These are phyloP conservation scores for Achatina immaculata DNA, from an alignment of 1,140 invertebrate species.

Conservation along the genomic window DNA sequence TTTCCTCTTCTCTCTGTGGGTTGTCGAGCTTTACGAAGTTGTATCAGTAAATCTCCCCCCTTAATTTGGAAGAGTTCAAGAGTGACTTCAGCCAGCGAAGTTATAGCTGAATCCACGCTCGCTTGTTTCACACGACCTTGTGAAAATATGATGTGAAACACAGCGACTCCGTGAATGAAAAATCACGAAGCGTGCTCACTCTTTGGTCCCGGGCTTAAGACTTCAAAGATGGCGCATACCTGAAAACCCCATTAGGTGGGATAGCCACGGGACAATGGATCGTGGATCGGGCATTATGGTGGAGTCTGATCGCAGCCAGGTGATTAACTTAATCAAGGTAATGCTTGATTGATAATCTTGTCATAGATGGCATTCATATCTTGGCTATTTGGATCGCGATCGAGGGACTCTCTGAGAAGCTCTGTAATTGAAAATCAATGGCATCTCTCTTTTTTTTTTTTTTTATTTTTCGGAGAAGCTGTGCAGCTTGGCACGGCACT, in stretches of 20 bases:
- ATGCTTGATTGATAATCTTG: constrained; percentile 35
- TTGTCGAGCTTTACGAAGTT: too few species aligned
- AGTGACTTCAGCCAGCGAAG: too few species aligned
- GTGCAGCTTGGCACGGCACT: constrained; percentile 17
- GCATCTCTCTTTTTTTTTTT: background rate
- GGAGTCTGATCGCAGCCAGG: constrained; percentile 20
- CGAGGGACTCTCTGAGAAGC: background rate
- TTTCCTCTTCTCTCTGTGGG: too few species aligned
- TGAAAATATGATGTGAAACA: background rate
- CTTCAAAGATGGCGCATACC: constrained; percentile 29
- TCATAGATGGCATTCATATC: constrained; percentile 22
- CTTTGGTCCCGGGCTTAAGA: constrained; percentile 9
- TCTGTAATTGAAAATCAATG: constrained; percentile 30
- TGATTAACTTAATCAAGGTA: constrained; percentile 33
- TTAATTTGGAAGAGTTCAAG: too few species aligned
- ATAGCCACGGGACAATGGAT: constrained; percentile 15
- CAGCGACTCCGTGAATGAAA: background rate
- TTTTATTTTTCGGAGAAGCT: background rate
- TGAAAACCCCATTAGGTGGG: constrained; percentile 27
- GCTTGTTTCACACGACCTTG: background rate
- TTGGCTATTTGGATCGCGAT: constrained; percentile 5
- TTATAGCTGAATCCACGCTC: too few species aligned
- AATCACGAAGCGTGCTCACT: background rate
- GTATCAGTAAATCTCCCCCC: too few species aligned
- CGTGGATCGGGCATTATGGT: background rate